A percentile compares a stretch with the other conserved stretches of the same genome.
Evolutionary conservation across 2,888 invertebrate species (phyloP).

Genomic region (Lamproptera curius): DNA sequence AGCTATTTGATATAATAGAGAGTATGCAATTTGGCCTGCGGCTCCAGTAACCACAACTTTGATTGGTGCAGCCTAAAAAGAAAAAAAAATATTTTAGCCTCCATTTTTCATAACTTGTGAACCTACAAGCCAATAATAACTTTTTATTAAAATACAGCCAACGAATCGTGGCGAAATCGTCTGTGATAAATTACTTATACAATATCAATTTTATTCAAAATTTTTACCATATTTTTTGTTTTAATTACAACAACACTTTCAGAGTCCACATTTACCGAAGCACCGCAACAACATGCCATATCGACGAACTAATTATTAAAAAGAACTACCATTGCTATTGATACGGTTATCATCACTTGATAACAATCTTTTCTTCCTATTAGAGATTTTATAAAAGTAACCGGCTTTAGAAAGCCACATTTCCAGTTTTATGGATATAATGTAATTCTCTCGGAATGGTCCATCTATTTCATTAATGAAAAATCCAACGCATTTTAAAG

Average conservation of each 20-base stretch:
- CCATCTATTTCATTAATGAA: neutral
- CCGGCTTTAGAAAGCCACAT: constrained; percentile 1
- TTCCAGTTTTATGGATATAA: neutral
- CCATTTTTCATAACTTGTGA: too few relatives aligned
- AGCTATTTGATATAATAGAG: constrained; percentile 94
- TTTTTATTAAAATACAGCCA: too few relatives aligned
- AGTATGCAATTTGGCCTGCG: constrained; percentile 99
- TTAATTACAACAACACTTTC: constrained; percentile 9
- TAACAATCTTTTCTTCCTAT: constrained; percentile 14
- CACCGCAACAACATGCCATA: constrained; percentile 21
- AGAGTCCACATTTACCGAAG: constrained; percentile 5
- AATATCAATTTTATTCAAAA: too few relatives aligned
- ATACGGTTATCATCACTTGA: constrained; percentile 18
- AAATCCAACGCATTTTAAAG: constrained; percentile 33
- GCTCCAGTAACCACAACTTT: constrained; percentile 98
- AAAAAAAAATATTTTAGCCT: constrained; percentile 7
- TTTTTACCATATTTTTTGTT: constrained; percentile 19
- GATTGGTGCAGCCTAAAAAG: constrained; percentile 87
- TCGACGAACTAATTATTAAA: constrained; percentile 9
- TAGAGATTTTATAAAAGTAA: neutral
- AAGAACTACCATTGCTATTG: constrained; percentile 13
- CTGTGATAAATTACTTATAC: too few relatives aligned
- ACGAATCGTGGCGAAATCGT: too few relatives aligned
- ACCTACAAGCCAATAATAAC: too few relatives aligned
- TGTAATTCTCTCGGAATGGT: neutral